A percentile compares a stretch with the other conserved stretches of the same genome.
Conservation (phyloP, 2,113 vertebrate genomes). For the Corythornis vintsioides region DNA sequence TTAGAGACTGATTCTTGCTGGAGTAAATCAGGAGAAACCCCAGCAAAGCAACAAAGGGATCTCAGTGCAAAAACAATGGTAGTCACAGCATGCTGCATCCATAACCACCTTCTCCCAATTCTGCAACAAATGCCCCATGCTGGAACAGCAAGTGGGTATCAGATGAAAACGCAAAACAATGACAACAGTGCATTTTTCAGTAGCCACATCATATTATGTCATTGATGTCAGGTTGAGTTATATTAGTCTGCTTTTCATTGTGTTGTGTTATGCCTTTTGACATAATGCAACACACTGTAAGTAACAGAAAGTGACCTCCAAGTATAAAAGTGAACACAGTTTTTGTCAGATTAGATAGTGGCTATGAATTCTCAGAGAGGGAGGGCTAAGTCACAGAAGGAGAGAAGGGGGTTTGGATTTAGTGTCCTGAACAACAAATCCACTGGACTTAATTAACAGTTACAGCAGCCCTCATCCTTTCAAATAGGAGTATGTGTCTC, state of each 20-base stretch:
- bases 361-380: constrained; percentile 12
- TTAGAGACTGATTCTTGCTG: not conserved
- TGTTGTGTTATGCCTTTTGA: constrained; percentile 63
- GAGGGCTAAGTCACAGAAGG: constrained; percentile 1
- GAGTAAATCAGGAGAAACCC: not conserved
- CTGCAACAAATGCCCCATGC: not conserved
- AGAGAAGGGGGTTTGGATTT: not conserved
- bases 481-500: not conserved
- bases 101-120: not conserved
- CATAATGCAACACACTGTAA: constrained; percentile 64
- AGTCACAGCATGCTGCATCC: not conserved
- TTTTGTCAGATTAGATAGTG: constrained; percentile 63
- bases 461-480: constrained; percentile 11
- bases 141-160: constrained; percentile 11
- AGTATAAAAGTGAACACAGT: constrained; percentile 60
- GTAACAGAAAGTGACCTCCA: constrained; percentile 69
- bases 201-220: constrained; percentile 70
- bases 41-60: not conserved
- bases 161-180: constrained; percentile 33
- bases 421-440: constrained; percentile 20
- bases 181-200: constrained; percentile 55
- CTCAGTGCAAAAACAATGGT: not conserved
- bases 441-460: constrained; percentile 25
- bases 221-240: constrained; percentile 52
- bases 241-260: constrained; percentile 60